Base-by-base conservation (phyloP, 2,113 vertebrate species). In the Deroptyus accipitrinus region DNA sequence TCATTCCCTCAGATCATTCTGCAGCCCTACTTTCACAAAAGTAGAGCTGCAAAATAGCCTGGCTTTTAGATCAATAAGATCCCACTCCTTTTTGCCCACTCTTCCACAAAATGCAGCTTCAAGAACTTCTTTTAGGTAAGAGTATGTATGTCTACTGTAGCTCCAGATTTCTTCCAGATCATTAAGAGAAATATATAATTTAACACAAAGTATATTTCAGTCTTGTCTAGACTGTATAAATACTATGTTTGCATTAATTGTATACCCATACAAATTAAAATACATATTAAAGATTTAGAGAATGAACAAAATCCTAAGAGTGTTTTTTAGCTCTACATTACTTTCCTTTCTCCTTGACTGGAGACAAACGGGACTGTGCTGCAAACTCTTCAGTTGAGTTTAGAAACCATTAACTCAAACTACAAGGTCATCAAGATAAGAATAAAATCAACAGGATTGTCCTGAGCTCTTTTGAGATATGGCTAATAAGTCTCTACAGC, bases 331-430 rank as follows among this genome's bases (percentile, higher is more conserved):
- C 30, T 72, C 27, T 35, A 61, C 16, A 7, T 49, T 66, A 90
- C 93, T 93, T 82, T 72, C 44, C 69, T 92, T 85, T 90, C 83
- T 86, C 75, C 95, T 94, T 95, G 90, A 95, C 86, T 91, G 37
- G 83, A 96, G 81, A 96, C 79, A 96, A 97, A 96, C 63, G 95
- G 67, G 86, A 91, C 90, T 54, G 54, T 75, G 49, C 76, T 2
- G 0, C 42, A 96, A 90, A 97, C 64, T 91, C 95, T 96, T 93
- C 55, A 96, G 33, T 33, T 2, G 7, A 90, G 84, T 90, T 96
- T 93, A 92, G 63, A 97, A 97, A 95, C 94, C 78, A 96, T 93
- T 95, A 95, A 83, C 90, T 95, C 94, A 95, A 96, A 87, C 73
- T 86, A 92, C 76, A 97, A 97, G 94, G 93, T 96, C 94, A 94